Evolutionary conservation across 1,140 invertebrate genomes (phyloP), one percentile per base, ranked within the genome.

Genomic region (Hylaeus anthracinus): DNA sequence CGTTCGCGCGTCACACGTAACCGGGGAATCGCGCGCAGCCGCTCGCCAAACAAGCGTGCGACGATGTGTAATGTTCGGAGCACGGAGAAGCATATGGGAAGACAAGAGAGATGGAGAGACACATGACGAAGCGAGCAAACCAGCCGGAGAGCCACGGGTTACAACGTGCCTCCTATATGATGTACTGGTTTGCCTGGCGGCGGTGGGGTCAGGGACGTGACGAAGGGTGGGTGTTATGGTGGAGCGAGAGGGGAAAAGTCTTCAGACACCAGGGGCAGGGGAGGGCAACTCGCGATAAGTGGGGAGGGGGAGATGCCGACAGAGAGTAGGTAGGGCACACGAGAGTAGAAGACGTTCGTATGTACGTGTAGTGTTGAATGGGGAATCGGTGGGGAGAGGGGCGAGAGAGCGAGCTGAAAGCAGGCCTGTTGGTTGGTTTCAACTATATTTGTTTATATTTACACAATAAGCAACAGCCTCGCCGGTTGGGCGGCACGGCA

Each of bases 361-460:
- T 55, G 71, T 26, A 26, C 26, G 26, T 26, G 26, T 26, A 26
- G 26, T 26, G 26, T 26, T 26, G 26, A 26, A 26, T 26, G 26
- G 26, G 26, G 26, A 26, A 26, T 26, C 39, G 73, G 41, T 41
- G 39, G 60, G 39, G 76, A 26, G 80, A 53, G 83, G 69, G 14
- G 72, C 61, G 72, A 61, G 78, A 37, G 53, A 74, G 79, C 76
- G 78, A 26, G 65, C 91, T 93, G 90, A 92, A 93, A 92, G 92
- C 91, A 93, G 92, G 93, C 93, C 93, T 93, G 92, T 93, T 93
- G 93, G 93, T 93, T 92, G 92, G 93, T 93, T 92, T 92, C 92
- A 91, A 91, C 92, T 92, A 93, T 93, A 93, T 94, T 93, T 93
- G 92, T 94, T 93, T 93, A 93, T 93, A 93, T 93, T 93, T 93